Base-by-base conservation (phyloP, 2,888 invertebrate species). In the Meteorus cinctellus region DNA sequence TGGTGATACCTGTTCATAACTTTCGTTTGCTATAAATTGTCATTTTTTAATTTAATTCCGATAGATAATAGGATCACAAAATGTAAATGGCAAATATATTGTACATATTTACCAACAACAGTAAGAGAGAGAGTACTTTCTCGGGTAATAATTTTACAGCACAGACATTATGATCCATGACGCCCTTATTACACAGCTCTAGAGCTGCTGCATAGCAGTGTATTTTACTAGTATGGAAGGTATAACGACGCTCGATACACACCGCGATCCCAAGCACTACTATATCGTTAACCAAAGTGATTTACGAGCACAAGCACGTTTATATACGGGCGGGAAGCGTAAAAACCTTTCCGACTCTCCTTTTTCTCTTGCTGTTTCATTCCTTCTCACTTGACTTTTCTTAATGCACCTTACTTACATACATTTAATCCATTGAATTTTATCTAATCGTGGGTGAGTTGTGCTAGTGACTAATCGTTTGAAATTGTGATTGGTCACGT, bases 141-240 rank as follows among this genome's bases (percentile, higher is more conserved):
- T 59, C 41, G 68, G 19, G 68, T 62, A 69, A 36, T 24, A 48
- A 19, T 55, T 55, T 55, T 24, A 55, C 19, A 34, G 41, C 34
- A 63, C 36, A 45, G 72, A 74, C n/a, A 55, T 60, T 60, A 76
- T 78, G 76, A 78, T 74, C 76, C 76, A 78, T 72, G 29, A 74
- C 60, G 69, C 72, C 71, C 68, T 78, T 76, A 78, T 76, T 76
- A 76, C 74, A 72, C 63, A 27, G 14, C 19, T 62, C 62, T 8
- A 29, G 10, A 16, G 63, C 48, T 68, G 55, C 55, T 10, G 55
- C 55, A 55, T 10, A 8, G 55, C 55, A 55, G 55, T 55, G 55
- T 55, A 55, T 55, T 55, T 55, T 19, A 55, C n/a, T 55, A 55
- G 55, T 19, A 19, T 55, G 10, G n/a, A 55, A 55, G 19, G 12